Evolutionary conservation across 2,797 vertebrate species (phyloP).

Genomic region (Todus mexicanus): DNA sequence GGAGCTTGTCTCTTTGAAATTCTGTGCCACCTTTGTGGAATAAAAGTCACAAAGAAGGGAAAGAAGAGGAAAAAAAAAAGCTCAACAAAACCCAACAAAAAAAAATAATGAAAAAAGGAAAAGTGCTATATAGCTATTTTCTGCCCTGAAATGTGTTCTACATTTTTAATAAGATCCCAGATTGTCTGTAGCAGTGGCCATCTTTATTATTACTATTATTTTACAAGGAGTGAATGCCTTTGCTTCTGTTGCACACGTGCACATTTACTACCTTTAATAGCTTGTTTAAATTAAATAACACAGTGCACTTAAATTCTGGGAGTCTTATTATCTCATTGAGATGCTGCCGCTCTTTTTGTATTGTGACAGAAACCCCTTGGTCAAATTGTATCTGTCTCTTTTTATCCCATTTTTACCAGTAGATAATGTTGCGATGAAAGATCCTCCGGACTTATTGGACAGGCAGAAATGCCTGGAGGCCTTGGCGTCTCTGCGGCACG

Average conservation of each 20-base stretch:
- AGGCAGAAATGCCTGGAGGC: conserved; percentile 99
- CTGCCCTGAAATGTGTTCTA: conserved; percentile 67
- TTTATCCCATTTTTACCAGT: conserved; percentile 93
- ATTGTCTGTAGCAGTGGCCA: conserved; percentile 68
- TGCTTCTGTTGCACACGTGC: conserved; percentile 66
- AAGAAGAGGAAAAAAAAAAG: neutral
- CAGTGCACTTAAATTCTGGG: conserved; percentile 73
- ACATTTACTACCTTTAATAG: conserved; percentile 68
- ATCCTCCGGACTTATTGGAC: conserved; percentile 95
- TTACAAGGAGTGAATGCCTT: conserved; percentile 67
- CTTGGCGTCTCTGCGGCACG: conserved; percentile 99
- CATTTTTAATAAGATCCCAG: conserved; percentile 80
- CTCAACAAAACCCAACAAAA: neutral
- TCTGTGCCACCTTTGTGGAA: conserved; percentile 12
- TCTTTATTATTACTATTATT: conserved; percentile 66
- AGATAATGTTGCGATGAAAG: conserved; percentile 94
- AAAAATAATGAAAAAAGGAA: neutral
- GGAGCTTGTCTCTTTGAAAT: neutral
- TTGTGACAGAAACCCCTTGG: conserved; percentile 77
- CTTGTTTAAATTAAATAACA: conserved; percentile 68
- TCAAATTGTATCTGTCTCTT: conserved; percentile 86
- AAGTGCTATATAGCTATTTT: conserved; percentile 73
- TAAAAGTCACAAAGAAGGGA: conserved; percentile 1
- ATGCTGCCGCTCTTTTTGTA: conserved; percentile 71
- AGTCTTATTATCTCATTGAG: conserved; percentile 77